Base-by-base conservation (phyloP, 2,797 vertebrate species). In the Anas flavirostris region DNA sequence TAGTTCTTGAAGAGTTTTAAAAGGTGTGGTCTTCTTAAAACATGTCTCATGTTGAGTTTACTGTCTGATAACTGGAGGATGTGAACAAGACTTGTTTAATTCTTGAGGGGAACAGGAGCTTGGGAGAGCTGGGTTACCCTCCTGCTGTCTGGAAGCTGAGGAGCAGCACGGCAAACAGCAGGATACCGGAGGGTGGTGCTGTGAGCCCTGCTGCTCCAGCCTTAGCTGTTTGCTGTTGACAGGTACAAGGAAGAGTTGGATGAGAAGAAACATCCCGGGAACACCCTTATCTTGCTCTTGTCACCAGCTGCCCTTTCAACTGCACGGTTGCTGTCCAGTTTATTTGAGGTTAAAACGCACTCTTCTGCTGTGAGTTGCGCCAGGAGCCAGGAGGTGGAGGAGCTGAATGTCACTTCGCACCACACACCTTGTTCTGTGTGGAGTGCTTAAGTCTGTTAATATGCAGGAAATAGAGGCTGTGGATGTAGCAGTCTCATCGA, bases 111-210 rank as follows among this genome's bases (percentile, higher is more conserved):
- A 7, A 15, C 53, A 43, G 58, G 58, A 69, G 48, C 26, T 29
- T 16, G 5, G 53, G 17, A 50, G 59, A 52, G 28, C 1, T 2
- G 5, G 9, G 25, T 78, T 67, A 12, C 22, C 43, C 10, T 58
- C 9, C 15, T 74, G 19, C 60, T 68, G 11, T 31, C 26, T 46
- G 80, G 29, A 85, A 79, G 59, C 53, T 2, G 3, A 52, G 79
- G 10, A 73, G 33, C 0, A 0, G 22, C 29, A 7, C 9, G 77
- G 68, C 68, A 67, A 46, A 63, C 1, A 3, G 17, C 35, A 25
- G 50, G 21, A 29, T 31, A 15, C 50, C 50, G 21, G 14, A 31
- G 37, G 17, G 29, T 39, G 68, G 14, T 37, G 21, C 62, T 43
- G 18, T 43, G 18, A 21, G 5, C 62, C 31, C 0, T 1, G 2